A percentile compares a stretch with the other conserved stretches of the same genome.
These are phyloP conservation scores for Bagarius yarrelli DNA, from an alignment of 2,113 vertebrate genomes.

Conservation along the genomic window DNA sequence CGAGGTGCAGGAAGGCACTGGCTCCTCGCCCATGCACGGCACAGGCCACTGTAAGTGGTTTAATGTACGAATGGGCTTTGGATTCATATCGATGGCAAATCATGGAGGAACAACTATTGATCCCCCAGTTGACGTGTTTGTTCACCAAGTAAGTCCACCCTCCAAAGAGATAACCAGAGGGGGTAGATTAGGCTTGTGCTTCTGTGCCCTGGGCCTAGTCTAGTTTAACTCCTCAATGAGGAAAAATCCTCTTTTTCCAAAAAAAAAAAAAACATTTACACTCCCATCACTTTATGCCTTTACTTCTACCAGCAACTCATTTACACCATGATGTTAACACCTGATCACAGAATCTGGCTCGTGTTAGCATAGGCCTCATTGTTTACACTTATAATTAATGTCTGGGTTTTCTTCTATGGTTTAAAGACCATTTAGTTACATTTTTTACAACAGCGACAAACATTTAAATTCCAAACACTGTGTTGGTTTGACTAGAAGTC, in stretches of 20 bases:
- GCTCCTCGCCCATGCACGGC: slow-evolving; percentile 34
- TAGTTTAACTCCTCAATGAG: background rate
- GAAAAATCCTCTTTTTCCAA: background rate
- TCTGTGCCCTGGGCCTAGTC: slow-evolving; percentile 2
- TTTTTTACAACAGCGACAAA: background rate
- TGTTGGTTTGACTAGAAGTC: background rate
- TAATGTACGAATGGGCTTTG: slow-evolving; percentile 98
- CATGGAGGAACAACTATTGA: slow-evolving; percentile 84
- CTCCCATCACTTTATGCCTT: background rate
- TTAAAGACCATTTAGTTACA: background rate
- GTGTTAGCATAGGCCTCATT: background rate
- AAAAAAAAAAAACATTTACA: background rate
- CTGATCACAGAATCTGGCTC: background rate
- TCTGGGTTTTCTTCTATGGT: background rate
- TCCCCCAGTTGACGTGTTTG: slow-evolving; percentile 91
- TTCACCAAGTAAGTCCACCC: slow-evolving; percentile 85
- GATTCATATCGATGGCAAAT: slow-evolving; percentile 95
- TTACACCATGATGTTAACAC: background rate
- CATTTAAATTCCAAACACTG: background rate
- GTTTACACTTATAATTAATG: slow-evolving; percentile 13
- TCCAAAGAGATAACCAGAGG: background rate
- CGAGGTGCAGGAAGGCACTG: slow-evolving; percentile 27
- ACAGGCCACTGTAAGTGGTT: slow-evolving; percentile 87
- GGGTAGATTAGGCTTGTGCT: background rate
- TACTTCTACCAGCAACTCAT: background rate